phyloP scores from a whole-genome alignment of 1,140 invertebrate genomes.

The Polypedilum vanderplanki region DNA sequence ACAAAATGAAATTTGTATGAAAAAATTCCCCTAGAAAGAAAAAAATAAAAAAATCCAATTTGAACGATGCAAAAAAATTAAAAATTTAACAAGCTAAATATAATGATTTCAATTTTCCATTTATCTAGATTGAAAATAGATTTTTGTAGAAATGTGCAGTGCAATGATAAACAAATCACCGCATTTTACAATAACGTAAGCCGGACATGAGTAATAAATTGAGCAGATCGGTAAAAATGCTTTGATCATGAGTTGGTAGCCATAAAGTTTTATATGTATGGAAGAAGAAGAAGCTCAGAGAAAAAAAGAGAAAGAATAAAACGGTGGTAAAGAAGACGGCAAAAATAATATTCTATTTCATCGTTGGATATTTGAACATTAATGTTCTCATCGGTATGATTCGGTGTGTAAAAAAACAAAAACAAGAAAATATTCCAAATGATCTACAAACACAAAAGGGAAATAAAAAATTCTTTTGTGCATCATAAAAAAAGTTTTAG shows the following conservation, averaged over 20 bases:
- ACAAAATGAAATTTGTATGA: too few relatives aligned
- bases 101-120: background rate
- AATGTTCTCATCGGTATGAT: background rate
- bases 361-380: slow-evolving; percentile 18
- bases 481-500: too few relatives aligned
- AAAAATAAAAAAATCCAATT: too few relatives aligned
- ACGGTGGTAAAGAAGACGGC: too few relatives aligned
- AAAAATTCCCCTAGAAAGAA: too few relatives aligned
- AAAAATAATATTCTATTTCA: background rate
- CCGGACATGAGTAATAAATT: slow-evolving; percentile 12
- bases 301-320: background rate
- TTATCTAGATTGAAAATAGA: background rate
- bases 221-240: background rate
- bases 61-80: too few relatives aligned
- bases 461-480: too few relatives aligned
- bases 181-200: slow-evolving; percentile 3
- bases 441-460: slow-evolving; percentile 8
- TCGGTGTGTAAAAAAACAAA: background rate
- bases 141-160: background rate
- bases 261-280: slow-evolving; percentile 3
- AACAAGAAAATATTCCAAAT: background rate
- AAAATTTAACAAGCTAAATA: background rate
- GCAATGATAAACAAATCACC: slow-evolving; percentile 12
- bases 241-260: slow-evolving; percentile 17
- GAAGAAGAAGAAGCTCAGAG: background rate